phyloP scores from a whole-genome alignment of 2,888 invertebrate genomes.

The Callinectes sapidus region DNA sequence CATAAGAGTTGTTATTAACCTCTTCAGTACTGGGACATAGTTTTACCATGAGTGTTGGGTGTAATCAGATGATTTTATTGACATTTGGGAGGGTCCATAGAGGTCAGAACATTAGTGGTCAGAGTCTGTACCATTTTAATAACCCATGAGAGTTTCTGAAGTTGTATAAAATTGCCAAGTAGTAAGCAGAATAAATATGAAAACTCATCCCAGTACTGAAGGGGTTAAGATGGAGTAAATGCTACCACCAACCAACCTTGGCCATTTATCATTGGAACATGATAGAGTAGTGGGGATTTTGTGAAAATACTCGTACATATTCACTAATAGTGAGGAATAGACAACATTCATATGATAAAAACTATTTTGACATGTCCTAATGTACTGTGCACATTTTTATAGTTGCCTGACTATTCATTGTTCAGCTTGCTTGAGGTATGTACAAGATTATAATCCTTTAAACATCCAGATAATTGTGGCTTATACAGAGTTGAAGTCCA shows the following conservation, averaged over 20 bases:
- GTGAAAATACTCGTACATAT: neutral
- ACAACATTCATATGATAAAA: neutral
- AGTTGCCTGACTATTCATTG: neutral
- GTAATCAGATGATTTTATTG: too few species aligned
- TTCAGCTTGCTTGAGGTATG: slow-evolving; percentile 33
- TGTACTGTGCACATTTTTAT: neutral
- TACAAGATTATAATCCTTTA: neutral
- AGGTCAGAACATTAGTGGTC: too few species aligned
- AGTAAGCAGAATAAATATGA: too few species aligned
- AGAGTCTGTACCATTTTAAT: too few species aligned
- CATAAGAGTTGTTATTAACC: neutral
- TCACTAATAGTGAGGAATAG: neutral
- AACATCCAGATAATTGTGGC: slow-evolving; percentile 30
- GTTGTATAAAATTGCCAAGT: too few species aligned
- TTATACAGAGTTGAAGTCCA: slow-evolving; percentile 20
- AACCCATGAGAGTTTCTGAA: too few species aligned
- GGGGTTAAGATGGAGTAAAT: neutral
- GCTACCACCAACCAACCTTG: neutral
- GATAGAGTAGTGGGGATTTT: neutral
- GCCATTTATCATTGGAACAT: neutral
- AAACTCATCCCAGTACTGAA: too few species aligned
- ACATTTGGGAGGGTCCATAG: too few species aligned
- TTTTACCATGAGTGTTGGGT: too few species aligned
- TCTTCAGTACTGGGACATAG: too few species aligned
- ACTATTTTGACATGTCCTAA: neutral